Evolutionary conservation across 2,797 vertebrate genomes (phyloP).

Genomic region (Potorous gilbertii): DNA sequence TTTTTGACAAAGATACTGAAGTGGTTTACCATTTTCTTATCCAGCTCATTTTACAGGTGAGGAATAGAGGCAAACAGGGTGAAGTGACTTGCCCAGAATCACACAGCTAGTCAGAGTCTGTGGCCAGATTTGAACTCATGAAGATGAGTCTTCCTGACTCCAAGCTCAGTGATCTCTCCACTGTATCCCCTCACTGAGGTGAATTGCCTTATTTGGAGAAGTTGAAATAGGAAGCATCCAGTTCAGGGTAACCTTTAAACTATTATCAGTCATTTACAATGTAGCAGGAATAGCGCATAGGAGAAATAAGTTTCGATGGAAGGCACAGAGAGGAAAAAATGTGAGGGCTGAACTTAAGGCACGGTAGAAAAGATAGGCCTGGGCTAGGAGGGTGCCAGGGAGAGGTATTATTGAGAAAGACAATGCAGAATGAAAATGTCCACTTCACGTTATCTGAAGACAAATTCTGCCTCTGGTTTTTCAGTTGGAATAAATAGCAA

Average conservation of each 20-base stretch:
- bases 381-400: background rate
- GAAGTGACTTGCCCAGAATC: too few species aligned
- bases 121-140: background rate
- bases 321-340: background rate
- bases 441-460: background rate
- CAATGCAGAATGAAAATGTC: background rate
- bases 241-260: background rate
- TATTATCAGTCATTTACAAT: background rate
- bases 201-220: background rate
- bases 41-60: too few species aligned
- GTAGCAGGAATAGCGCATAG: background rate
- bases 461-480: background rate
- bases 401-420: background rate
- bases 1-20: background rate
- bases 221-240: background rate
- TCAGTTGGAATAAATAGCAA: background rate
- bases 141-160: background rate
- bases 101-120: background rate
- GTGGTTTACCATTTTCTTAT: background rate
- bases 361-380: background rate
- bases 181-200: background rate
- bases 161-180: background rate
- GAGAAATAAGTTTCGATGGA: background rate
- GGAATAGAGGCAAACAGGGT: too few species aligned
- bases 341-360: background rate